Conservation (phyloP, 2,888 invertebrate genomes). For the Strigamia maritima region DNA sequence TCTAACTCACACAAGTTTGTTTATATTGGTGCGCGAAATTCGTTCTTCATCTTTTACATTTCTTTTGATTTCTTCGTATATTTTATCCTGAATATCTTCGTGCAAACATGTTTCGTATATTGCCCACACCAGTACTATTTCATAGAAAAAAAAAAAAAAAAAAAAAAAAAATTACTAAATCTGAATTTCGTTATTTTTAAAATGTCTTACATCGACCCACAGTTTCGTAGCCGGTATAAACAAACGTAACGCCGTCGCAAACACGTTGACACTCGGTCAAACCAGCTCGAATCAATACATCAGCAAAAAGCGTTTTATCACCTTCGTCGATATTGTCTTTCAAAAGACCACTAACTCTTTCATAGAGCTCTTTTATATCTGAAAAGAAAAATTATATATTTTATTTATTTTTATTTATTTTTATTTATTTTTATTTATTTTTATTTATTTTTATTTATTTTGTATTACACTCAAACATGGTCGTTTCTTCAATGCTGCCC, state of each 20-base stretch:
- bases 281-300: background rate
- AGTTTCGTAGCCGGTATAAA: background rate
- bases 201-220: background rate
- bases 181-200: background rate
- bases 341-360: background rate
- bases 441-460: no score
- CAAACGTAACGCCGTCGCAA: background rate
- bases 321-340: background rate
- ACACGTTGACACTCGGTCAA: background rate
- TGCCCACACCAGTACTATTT: background rate
- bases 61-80: background rate
- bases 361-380: background rate
- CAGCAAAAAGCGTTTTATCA: background rate
- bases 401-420: background rate
- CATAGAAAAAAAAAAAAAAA: background rate
- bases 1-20: background rate
- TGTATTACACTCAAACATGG: background rate
- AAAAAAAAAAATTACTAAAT: background rate
- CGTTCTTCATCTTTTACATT: background rate
- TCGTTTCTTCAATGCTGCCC: background rate
- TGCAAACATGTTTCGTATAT: background rate
- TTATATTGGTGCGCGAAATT: background rate
- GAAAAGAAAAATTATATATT: background rate
- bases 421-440: background rate
- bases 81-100: background rate